Percentiles rank a stretch among this genome's conserved stretches.
phyloP scores from a whole-genome alignment of 2,888 invertebrate genomes.

The Brachypalpus laphriformis region DNA sequence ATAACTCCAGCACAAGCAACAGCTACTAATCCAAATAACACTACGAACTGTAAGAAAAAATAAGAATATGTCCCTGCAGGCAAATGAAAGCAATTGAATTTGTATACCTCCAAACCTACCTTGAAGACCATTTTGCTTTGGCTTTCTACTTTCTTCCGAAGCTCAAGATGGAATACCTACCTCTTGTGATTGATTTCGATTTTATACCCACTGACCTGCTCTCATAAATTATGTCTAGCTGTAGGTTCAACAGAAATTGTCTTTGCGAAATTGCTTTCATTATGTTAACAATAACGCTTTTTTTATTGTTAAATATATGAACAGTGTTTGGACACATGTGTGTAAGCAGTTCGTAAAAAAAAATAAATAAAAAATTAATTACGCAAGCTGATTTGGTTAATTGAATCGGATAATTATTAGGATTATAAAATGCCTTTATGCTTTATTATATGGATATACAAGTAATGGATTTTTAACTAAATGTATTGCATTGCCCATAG shows the following conservation, averaged over 20 bases:
- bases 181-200: not conserved
- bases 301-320: not conserved
- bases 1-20: slow-evolving; percentile 78
- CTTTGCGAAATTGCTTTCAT: slow-evolving; percentile 29
- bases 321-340: not conserved
- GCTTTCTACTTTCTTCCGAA: not conserved
- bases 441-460: too few species aligned
- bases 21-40: slow-evolving; percentile 77
- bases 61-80: not conserved
- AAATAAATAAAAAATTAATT: not conserved
- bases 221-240: not conserved
- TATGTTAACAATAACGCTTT: slow-evolving; percentile 11
- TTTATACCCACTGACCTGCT: slow-evolving; percentile 27
- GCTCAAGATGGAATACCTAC: not conserved
- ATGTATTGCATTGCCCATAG: not conserved
- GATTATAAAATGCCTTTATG: slow-evolving; percentile 13
- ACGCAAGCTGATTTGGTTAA: slow-evolving; percentile 11
- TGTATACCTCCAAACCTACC: slow-evolving; percentile 64
- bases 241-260: slow-evolving; percentile 6
- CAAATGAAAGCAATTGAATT: not conserved
- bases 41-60: slow-evolving; percentile 75
- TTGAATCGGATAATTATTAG: slow-evolving; percentile 10
- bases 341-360: not conserved
- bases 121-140: slow-evolving; percentile 76
- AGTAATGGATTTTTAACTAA: not conserved